Base-by-base conservation (phyloP, 2,797 vertebrate species). In the Mareca penelope region DNA sequence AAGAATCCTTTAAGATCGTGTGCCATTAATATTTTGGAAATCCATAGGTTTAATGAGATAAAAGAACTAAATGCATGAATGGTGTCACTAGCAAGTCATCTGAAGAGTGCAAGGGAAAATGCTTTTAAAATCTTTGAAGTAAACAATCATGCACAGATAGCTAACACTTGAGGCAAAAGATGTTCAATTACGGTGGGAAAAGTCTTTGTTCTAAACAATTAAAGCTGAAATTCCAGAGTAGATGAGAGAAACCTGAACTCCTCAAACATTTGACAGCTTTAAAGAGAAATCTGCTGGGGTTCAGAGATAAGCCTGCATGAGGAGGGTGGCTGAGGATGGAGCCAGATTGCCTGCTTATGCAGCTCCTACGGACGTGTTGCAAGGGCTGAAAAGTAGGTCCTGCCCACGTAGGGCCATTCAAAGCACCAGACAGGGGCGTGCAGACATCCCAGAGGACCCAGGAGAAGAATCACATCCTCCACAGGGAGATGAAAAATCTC, bases 151-250 rank as follows among this genome's bases (percentile, higher is more conserved):
- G 59, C 39, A 60, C n/a, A n/a, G n/a, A 71, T 17, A 85, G 33
- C 33, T n/a, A 44, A 48, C 53, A 82, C 77, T 79, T 72, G 39
- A 93, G 76, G 72, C 50, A 93, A 88, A 87, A 94, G 55, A 52
- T 88, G 89, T 84, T 95, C 92, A 95, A 80, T 85, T 75, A 59
- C 79, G 80, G 50, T 23, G 22, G 46, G 7, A 72, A 80, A 90
- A 91, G 35, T 59, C 87, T 94, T 88, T 95, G 65, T 90, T 94
- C 89, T 72, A 61, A 50, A 42, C 75, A 93, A 94, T 91, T 71
- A 71, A 88, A 92, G 28, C 42, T 69, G 80, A 57, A 89, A 71
- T 83, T 85, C 61, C 65, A 63, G 23, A 77, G 23, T 7, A 83
- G 87, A 40, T 46, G 65, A 95, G 57, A 92, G 65, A 88, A 90